These are phyloP conservation scores for Eptesicus fuscus DNA, from an alignment of 2,113 vertebrate genomes.

Conservation along the genomic window DNA sequence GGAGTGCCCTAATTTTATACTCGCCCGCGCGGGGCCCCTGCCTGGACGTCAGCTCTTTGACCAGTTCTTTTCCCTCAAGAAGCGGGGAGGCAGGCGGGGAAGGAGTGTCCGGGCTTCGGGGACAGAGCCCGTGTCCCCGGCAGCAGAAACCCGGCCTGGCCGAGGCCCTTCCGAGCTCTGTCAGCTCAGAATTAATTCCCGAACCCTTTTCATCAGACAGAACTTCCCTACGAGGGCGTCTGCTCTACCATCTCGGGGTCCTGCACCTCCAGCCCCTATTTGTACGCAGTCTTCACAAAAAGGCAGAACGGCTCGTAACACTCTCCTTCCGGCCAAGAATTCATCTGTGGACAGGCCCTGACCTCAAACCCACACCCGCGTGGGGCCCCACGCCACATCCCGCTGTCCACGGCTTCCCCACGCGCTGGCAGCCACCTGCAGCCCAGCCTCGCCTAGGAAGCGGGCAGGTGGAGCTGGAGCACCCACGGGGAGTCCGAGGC, in stretches of 20 bases:
- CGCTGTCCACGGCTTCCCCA: background rate
- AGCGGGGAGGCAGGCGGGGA: background rate
- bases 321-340: background rate
- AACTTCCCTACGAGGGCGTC: background rate
- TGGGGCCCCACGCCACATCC: background rate
- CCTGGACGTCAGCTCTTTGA: background rate
- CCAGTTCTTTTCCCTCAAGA: background rate
- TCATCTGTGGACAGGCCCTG: background rate
- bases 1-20: background rate
- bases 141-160: background rate
- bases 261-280: background rate
- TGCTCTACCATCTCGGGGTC: background rate
- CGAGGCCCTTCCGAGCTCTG: background rate
- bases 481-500: background rate
- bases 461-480: fast-evolving
- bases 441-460: background rate
- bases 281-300: background rate
- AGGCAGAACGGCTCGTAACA: background rate
- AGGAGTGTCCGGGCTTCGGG: background rate
- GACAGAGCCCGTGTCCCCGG: background rate
- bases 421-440: background rate
- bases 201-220: background rate
- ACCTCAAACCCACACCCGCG: background rate
- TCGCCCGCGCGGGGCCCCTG: too few relatives aligned
- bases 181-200: background rate